Evolutionary conservation across 2,797 vertebrate genomes (phyloP), one percentile per base, ranked within the genome.

Genomic region (Esox masquinongy): DNA sequence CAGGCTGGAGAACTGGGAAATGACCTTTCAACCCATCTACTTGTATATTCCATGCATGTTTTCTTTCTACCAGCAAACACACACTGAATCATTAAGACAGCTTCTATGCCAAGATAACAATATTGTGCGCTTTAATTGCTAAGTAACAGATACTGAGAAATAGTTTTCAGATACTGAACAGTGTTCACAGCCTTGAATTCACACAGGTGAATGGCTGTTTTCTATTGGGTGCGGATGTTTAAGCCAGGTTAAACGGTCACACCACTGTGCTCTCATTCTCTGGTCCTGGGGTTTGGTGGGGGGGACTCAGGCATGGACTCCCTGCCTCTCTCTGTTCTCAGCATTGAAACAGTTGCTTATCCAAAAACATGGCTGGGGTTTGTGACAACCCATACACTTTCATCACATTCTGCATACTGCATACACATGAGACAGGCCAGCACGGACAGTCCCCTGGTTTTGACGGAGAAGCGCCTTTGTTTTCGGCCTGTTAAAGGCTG

Each of bases 221-320:
- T 64, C 73, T 69, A 24, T 19, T 8, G 53, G 19, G 53, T 56
- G 22, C 1, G 22, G 56, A 22, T 53, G 29, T 75, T 53, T 63
- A 61, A n/a, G 75, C 8, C 26, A 49, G 51, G 75, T 59, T 71
- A 59, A 49, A 22, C 31, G 8, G 77, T 82, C 73, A 78, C 73
- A 77, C 70, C 63, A 77, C 77, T 75, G 73, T 80, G 74, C 63
- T 71, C 19, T 8, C n/a, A 29, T 47, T 75, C 75, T 49, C 73
- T 72, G 73, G 70, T 43, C 53, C 31, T 19, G 39, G 31, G 56
- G 36, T 22, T 72, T 26, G 64, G 47, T 71, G 53, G 61, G 71
- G 73, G 47, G 24, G 69, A 70, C 72, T 74, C 61, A 73, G 0
- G 56, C 56, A 22, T 24, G 56, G 12, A 68, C 59, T 77, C 79